Evolutionary conservation across 2,113 vertebrate species (phyloP).

Genomic region (Apteryx mantelli): DNA sequence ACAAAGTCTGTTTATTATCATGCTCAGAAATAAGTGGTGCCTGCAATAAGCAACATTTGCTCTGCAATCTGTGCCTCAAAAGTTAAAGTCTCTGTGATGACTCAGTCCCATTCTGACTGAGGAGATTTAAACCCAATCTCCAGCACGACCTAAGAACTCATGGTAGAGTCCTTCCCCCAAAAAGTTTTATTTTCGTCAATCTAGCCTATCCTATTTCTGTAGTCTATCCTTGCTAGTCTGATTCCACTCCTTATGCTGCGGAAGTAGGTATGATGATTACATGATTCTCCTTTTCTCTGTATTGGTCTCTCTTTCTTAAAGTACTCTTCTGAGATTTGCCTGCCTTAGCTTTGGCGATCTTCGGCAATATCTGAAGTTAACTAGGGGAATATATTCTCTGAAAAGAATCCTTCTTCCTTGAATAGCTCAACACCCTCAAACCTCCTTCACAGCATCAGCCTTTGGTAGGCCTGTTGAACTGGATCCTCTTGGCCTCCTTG

Average conservation of each 20-base stretch:
- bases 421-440: not conserved
- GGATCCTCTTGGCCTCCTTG: not conserved
- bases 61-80: constrained; percentile 70
- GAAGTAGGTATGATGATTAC: not conserved
- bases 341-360: not conserved
- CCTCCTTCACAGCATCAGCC: not conserved
- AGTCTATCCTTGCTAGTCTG: not conserved
- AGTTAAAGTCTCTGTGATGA: constrained; percentile 50
- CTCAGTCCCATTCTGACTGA: constrained; percentile 46
- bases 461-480: not conserved
- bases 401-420: not conserved
- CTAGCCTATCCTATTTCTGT: not conserved
- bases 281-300: not conserved
- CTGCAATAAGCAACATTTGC: constrained; percentile 73
- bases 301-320: not conserved
- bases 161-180: not conserved
- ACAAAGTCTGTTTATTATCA: constrained; percentile 68
- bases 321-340: not conserved
- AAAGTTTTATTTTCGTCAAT: not conserved
- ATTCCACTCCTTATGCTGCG: not conserved
- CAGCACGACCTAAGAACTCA: not conserved
- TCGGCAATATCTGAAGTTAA: not conserved
- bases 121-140: constrained; percentile 21
- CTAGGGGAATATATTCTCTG: not conserved
- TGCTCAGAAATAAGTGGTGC: constrained; percentile 62